Base-by-base conservation (phyloP, 2,888 invertebrate genomes). In the Pterobdella sp. region DNA sequence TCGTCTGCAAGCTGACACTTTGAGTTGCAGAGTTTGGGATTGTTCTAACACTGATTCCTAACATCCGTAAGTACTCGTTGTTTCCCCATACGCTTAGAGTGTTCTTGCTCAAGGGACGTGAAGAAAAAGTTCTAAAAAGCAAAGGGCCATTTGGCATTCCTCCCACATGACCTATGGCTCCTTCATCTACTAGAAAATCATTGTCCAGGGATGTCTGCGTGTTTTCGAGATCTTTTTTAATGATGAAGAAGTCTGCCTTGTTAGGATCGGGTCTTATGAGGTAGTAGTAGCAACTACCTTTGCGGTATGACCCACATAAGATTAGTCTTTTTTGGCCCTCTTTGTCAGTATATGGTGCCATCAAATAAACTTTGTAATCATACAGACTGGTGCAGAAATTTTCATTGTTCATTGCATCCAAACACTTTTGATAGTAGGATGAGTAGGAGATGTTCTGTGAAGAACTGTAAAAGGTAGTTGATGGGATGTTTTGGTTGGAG, bases 291-390 rank as follows among this genome's bases (percentile, higher is more conserved):
- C 82, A 82, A 4, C 78, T 77, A 14, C 82, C 82, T 74, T 81
- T 81, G 77, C 78, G 80, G 22, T 80, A 73, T 73, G 79, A 81
- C n/a, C 82, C 82, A 77, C 82, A 82, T n/a, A 80, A 79, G 34
- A 82, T 76, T 35, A 82, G 78, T 69, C 79, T 77, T 37, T 22
- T 22, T 14, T 49, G 37, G 4, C 49, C 52, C 4, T 26, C 0
- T 52, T 49, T 36, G 22, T 79, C 77, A 52, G 78, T 77, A 35
- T 76, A 72, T 74, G 74, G 75, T 74, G 81, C 78, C 31, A 82
- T 75, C 35, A 80, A 75, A 37, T 80, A 76, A 35, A 81, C 76
- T 75, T 80, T 81, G 77, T 82, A 81, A 74, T 79, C 77, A 76
- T 81, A 81, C 73, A 80, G 78, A 3, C 79, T 79, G 3, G 26